Base-by-base conservation (phyloP, 1,140 invertebrate species). In the Sogatella furcifera region DNA sequence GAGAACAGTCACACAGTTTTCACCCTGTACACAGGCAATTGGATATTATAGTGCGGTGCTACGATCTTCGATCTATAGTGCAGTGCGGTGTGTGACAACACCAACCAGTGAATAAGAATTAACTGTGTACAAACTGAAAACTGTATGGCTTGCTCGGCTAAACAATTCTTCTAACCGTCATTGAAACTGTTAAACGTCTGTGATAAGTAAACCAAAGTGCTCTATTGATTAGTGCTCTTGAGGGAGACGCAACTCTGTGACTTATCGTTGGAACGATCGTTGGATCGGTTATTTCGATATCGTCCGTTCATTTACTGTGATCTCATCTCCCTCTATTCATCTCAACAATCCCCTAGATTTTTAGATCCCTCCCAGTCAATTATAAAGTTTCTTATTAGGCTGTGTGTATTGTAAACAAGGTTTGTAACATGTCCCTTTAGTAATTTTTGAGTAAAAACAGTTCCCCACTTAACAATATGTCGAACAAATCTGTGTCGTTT, bases 401-500 rank as follows among this genome's bases (percentile, higher is more conserved):
- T 53, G 58, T 38, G 34, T 38, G 34, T n/a, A 60, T 53, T 59
- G 57, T 58, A 65, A 65, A 65, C 60, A 34, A 15, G 28, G 19
- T 52, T 60, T 60, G n/a, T 49, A n/a, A 44, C 19, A 24, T 57
- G 21, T 42, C 41, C 42, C 11, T 57, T 41, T 15, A 53, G 34
- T 15, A 14, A 57, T 24, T 22, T 46, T 54, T 13, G 44, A 42
- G 42, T 52, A 8, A 55, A 49, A 34, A 19, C 21, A 49, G 6
- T 49, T 11, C 46, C 21, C 21, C 21, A 60, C n/a, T 55, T 22
- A 28, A 34, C 21, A 42, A 61, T 64, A 65, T 67, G 67, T 60
- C 62, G 24, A 64, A 64, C 19, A 68, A 68, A 55, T 61, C 63
- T 9, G 67, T 69, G 6, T 66, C 65, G 38, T 69, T 69, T 34